Evolutionary conservation across 1,140 invertebrate genomes (phyloP).

Genomic region (Homarus americanus): DNA sequence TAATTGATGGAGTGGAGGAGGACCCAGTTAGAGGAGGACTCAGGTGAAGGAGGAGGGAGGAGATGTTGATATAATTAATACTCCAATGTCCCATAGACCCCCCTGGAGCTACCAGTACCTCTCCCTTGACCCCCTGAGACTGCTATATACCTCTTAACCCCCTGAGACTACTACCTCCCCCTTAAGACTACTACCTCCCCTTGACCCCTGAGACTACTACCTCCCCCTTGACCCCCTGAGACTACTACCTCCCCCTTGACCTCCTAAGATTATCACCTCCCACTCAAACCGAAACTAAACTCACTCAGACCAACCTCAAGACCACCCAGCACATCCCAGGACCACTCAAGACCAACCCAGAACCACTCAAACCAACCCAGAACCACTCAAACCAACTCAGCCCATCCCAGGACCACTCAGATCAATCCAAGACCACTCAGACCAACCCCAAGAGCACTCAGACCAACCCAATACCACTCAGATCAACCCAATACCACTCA

Average conservation of each 20-base stretch:
- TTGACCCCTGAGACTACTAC: too few relatives aligned
- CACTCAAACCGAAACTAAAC: too few relatives aligned
- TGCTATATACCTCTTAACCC: too few relatives aligned
- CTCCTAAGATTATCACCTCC: too few relatives aligned
- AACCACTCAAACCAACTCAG: not conserved
- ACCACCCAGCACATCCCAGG: not conserved
- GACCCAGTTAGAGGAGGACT: not conserved
- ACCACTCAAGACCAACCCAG: not conserved
- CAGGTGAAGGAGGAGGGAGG: not conserved
- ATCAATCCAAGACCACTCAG: not conserved
- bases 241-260: too few relatives aligned
- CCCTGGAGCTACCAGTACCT: not conserved
- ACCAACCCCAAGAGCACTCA: not conserved
- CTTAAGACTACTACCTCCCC: too few relatives aligned
- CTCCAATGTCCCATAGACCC: not conserved
- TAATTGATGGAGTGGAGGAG: constrained; percentile 34
- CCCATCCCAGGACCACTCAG: too few relatives aligned
- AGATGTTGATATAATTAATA: constrained; percentile 36
- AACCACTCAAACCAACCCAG: not conserved
- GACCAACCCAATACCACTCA: not conserved
- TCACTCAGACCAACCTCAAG: not conserved
- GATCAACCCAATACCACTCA: not conserved
- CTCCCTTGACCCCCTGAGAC: too few relatives aligned
- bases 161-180: too few relatives aligned
- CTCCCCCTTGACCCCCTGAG: too few relatives aligned